Evolutionary conservation across 2,888 invertebrate species (phyloP).

Genomic region (Thymelicus lineola): DNA sequence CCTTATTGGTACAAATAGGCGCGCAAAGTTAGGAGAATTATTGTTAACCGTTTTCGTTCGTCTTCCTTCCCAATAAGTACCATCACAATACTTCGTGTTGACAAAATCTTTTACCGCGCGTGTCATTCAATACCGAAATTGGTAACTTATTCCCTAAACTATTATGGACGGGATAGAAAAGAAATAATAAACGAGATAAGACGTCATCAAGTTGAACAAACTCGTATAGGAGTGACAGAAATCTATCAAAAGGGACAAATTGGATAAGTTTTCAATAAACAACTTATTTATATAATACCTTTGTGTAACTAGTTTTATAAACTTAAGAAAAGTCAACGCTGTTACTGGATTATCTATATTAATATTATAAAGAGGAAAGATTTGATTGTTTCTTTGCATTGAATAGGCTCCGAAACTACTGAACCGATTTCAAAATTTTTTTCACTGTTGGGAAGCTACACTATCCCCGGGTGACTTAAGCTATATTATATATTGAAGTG

Average conservation of each 20-base stretch:
- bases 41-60: background rate
- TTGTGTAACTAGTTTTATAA: background rate
- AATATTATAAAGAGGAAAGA: no score
- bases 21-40: background rate
- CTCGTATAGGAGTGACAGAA: slow-evolving; percentile 26
- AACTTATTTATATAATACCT: slow-evolving; percentile 15
- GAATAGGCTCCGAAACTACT: no score
- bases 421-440: no score
- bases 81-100: background rate
- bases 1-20: no score
- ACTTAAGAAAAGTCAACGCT: no score
- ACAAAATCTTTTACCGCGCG: slow-evolving; percentile 4
- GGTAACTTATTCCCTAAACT: slow-evolving; percentile 17
- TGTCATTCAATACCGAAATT: slow-evolving; percentile 7
- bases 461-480: no score
- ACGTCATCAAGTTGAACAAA: slow-evolving; percentile 16
- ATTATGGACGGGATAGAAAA: slow-evolving; percentile 13
- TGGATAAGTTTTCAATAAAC: slow-evolving; percentile 29
- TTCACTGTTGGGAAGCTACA: no score
- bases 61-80: background rate
- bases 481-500: no score
- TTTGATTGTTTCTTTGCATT: no score
- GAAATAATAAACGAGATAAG: slow-evolving; percentile 19
- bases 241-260: slow-evolving; percentile 21
- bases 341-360: no score